phyloP scores from a whole-genome alignment of 1,140 invertebrate genomes.

The Cepaea nemoralis region DNA sequence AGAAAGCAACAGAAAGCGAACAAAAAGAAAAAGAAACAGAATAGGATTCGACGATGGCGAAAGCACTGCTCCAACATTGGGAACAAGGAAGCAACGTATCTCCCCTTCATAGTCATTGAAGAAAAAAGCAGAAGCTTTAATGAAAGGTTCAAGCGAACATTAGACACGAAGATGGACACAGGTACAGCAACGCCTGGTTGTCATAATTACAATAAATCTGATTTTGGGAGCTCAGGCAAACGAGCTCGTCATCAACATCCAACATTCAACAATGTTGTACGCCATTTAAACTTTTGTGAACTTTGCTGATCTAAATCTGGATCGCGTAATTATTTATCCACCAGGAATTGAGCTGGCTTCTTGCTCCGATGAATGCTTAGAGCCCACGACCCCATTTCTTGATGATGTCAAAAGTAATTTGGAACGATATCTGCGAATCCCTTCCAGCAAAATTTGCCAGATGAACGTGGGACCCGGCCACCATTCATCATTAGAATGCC shows the following conservation, averaged over 20 bases:
- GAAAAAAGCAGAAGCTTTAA: not conserved
- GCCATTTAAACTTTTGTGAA: not conserved
- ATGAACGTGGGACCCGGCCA: not conserved
- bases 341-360: not conserved
- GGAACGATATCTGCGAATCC: not conserved
- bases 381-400: not conserved
- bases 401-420: not conserved
- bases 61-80: not conserved
- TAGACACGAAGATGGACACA: no score
- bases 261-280: not conserved
- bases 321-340: not conserved
- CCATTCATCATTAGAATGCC: not conserved
- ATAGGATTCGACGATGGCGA: not conserved
- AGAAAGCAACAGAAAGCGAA: not conserved
- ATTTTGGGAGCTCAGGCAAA: not conserved
- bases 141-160: not conserved
- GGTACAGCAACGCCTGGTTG: not conserved
- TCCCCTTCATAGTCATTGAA: conserved; percentile 12
- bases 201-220: not conserved
- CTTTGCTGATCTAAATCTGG: not conserved
- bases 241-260: not conserved
- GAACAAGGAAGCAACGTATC: not conserved
- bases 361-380: not conserved
- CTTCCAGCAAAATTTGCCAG: not conserved
- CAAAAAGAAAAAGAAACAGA: conserved; percentile 27